phyloP scores from a whole-genome alignment of 2,797 vertebrate genomes.

The Lagocephalus sceleratus region DNA sequence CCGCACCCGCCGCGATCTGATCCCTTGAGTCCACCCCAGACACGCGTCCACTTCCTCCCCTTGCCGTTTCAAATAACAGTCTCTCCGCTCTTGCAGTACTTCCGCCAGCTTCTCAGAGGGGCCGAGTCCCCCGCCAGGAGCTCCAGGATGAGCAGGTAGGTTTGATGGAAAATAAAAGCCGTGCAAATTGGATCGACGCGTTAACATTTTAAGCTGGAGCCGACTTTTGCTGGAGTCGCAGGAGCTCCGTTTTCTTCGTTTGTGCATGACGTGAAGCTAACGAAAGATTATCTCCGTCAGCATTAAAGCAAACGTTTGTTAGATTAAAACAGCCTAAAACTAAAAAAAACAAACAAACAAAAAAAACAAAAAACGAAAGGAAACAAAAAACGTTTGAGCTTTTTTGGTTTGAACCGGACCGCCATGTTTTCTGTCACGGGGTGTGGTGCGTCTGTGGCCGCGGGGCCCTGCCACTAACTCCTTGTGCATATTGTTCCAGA shows the following conservation, averaged over 20 bases:
- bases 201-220: not conserved
- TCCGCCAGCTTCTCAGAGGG: conserved; percentile 91
- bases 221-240: not conserved
- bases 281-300: too few relatives aligned
- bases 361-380: too few relatives aligned
- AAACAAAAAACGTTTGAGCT: too few relatives aligned
- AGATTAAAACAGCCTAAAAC: conserved; percentile 2
- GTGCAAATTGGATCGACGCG: not conserved
- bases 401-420: not conserved
- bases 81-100: conserved; percentile 78
- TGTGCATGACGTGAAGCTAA: too few relatives aligned
- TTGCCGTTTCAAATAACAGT: too few relatives aligned
- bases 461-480: conserved; percentile 76
- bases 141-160: conserved; percentile 91
- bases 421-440: conserved; percentile 36
- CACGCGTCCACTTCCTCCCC: too few relatives aligned
- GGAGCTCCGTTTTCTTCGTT: not conserved
- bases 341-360: not conserved
- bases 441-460: conserved; percentile 54
- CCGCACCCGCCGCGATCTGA: not conserved
- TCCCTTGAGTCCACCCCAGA: not conserved
- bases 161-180: conserved; percentile 1
- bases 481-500: conserved; percentile 93
- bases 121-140: conserved; percentile 94
- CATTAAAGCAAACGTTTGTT: too few relatives aligned